Evolutionary conservation across 64 coral and sea anemone species (phyloP).

Genomic region (Hydrozoanthus tunicans): DNA sequence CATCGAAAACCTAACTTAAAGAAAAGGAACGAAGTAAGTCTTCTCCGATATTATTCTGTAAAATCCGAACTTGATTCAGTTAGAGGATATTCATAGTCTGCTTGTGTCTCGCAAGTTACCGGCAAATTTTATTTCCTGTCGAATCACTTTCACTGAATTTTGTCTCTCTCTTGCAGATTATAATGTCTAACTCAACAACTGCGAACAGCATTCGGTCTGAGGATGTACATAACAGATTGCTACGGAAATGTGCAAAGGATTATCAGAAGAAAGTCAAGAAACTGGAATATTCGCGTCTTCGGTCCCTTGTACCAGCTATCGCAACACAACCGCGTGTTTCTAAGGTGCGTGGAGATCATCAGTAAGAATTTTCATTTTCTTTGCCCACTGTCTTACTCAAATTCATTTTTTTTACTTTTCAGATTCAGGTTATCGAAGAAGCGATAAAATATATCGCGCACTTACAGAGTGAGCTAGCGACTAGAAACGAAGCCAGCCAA

Average conservation of each 20-base stretch:
- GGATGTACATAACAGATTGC: slow-evolving; percentile 60
- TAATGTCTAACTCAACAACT: slow-evolving; percentile 70
- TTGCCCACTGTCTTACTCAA: background rate
- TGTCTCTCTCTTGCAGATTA: slow-evolving; percentile 62
- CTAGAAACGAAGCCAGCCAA: slow-evolving; percentile 48
- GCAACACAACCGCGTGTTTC: slow-evolving; percentile 80
- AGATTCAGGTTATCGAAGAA: slow-evolving; percentile 99
- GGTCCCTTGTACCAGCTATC: slow-evolving; percentile 86
- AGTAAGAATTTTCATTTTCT: background rate
- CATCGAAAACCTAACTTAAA: slow-evolving; percentile 6
- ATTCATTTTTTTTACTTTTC: slow-evolving; percentile 35
- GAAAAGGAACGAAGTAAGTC: slow-evolving; percentile 5
- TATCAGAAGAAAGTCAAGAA: slow-evolving; percentile 86
- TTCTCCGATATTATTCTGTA: background rate
- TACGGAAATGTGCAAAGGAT: slow-evolving; percentile 65
- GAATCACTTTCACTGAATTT: slow-evolving; percentile 52
- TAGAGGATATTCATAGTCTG: background rate
- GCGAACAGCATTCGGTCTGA: background rate
- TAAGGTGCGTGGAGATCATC: slow-evolving; percentile 68
- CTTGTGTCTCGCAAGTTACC: slow-evolving; percentile 30
- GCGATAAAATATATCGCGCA: slow-evolving; percentile 98
- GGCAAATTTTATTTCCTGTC: slow-evolving; percentile 63
- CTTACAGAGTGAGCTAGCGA: slow-evolving; percentile 77
- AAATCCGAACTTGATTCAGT: background rate
- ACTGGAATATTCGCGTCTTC: slow-evolving; percentile 83